Percentiles rank a stretch among this genome's conserved stretches.
Evolutionary conservation across 1,140 invertebrate species (phyloP).

Genomic region (Conopomorpha cramerella): DNA sequence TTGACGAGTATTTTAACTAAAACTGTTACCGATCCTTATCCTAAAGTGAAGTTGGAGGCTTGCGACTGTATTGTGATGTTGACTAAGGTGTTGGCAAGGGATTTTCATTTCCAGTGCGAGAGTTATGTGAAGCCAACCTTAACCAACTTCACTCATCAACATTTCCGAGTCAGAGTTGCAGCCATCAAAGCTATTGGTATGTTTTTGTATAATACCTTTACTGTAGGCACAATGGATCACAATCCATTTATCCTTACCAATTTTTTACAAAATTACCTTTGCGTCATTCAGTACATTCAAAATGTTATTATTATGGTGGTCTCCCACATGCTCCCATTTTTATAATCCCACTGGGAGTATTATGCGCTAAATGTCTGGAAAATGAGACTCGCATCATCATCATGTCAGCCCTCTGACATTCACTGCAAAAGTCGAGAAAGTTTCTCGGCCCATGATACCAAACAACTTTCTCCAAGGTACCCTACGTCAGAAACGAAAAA

Average conservation of each 20-base stretch:
- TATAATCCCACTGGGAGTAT: too few relatives aligned
- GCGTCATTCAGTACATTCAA: too few relatives aligned
- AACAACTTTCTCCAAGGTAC: too few relatives aligned
- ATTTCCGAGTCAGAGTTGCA: slow-evolving; percentile 75
- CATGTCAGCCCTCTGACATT: too few relatives aligned
- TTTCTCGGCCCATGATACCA: too few relatives aligned
- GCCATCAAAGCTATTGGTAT: slow-evolving; percentile 75
- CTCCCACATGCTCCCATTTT: too few relatives aligned
- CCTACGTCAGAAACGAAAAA: too few relatives aligned
- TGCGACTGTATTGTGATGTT: slow-evolving; percentile 72
- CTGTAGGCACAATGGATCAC: too few relatives aligned
- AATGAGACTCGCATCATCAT: too few relatives aligned
- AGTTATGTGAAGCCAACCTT: slow-evolving; percentile 74
- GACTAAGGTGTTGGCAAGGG: slow-evolving; percentile 64
- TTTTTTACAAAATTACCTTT: slow-evolving; percentile 3
- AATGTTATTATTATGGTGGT: too few relatives aligned
- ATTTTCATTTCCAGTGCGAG: slow-evolving; percentile 77
- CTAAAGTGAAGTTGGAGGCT: slow-evolving; percentile 77
- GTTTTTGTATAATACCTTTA: slow-evolving; percentile 3
- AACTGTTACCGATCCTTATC: slow-evolving; percentile 75
- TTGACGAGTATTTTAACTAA: slow-evolving; percentile 73
- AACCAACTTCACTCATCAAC: slow-evolving; percentile 76
- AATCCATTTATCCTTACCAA: not conserved
- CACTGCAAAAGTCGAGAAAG: too few relatives aligned
- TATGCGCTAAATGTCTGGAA: too few relatives aligned